Evolutionary conservation across 2,113 vertebrate species (phyloP).

Genomic region (Atrichornis clamosus): DNA sequence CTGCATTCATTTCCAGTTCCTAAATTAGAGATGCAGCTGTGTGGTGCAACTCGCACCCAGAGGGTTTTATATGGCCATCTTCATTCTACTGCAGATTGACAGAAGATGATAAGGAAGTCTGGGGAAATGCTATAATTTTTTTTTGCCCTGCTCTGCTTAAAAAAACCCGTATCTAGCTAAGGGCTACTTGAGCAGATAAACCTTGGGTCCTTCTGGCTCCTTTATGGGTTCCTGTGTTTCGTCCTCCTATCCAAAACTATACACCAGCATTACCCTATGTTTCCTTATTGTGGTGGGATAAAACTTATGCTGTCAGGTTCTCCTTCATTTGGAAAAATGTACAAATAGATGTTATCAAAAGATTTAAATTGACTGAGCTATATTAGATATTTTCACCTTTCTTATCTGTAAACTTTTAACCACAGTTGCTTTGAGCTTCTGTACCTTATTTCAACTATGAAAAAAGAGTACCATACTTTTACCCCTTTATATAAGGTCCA

Average conservation of each 20-base stretch:
- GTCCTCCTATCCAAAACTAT: background rate
- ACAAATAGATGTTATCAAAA: background rate
- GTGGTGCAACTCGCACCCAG: accelerated
- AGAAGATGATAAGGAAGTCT: background rate
- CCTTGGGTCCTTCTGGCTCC: background rate
- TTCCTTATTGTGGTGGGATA: background rate
- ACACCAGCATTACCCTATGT: accelerated
- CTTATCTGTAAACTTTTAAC: background rate
- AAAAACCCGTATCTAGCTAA: background rate
- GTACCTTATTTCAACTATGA: background rate
- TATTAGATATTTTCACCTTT: background rate
- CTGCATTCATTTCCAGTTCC: background rate
- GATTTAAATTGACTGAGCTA: background rate
- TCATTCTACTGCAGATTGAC: background rate
- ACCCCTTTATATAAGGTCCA: background rate
- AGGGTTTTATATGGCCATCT: background rate
- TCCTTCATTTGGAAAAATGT: background rate
- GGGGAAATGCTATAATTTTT: background rate
- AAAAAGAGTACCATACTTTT: background rate
- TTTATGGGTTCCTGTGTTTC: background rate
- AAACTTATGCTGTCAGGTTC: background rate
- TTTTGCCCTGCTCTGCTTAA: background rate
- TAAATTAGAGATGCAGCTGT: background rate
- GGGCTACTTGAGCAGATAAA: background rate
- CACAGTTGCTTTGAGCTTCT: background rate